Conservation (phyloP, 2,113 vertebrate genomes). For the Gnathonemus longibarbis region DNA sequence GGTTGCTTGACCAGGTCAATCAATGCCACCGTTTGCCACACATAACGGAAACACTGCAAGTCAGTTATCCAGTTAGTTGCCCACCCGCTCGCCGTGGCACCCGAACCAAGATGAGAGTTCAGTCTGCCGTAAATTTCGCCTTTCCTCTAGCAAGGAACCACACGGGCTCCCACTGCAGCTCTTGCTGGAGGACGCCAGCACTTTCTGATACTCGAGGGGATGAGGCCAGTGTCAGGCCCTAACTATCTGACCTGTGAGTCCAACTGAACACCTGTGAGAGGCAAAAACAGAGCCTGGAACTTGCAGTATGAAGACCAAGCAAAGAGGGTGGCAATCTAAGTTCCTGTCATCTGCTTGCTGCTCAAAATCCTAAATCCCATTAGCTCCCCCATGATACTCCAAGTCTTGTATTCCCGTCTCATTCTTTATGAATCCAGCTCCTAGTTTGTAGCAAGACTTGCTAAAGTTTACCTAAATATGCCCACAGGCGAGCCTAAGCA, state of each 20-base stretch:
- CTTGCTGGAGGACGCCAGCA: neutral
- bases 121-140: neutral
- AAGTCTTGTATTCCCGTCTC: neutral
- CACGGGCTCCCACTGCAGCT: neutral
- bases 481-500: neutral
- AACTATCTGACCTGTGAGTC: neutral
- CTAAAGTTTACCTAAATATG: neutral
- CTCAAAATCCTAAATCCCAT: neutral
- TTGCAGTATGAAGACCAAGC: neutral
- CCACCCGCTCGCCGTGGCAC: constrained; percentile 55
- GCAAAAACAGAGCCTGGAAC: neutral
- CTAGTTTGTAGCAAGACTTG: neutral
- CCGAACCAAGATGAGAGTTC: neutral
- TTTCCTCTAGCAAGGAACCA: neutral
- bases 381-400: neutral
- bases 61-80: constrained; percentile 58
- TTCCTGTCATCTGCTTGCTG: neutral
- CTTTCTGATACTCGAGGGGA: neutral
- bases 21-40: constrained; percentile 62
- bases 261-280: neutral
- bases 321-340: neutral
- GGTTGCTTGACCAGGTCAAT: constrained; percentile 64
- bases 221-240: neutral
- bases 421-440: neutral
- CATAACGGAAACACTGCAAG: constrained; percentile 54